Base-by-base conservation (phyloP, 2,113 vertebrate species). In the Morone chrysops region DNA sequence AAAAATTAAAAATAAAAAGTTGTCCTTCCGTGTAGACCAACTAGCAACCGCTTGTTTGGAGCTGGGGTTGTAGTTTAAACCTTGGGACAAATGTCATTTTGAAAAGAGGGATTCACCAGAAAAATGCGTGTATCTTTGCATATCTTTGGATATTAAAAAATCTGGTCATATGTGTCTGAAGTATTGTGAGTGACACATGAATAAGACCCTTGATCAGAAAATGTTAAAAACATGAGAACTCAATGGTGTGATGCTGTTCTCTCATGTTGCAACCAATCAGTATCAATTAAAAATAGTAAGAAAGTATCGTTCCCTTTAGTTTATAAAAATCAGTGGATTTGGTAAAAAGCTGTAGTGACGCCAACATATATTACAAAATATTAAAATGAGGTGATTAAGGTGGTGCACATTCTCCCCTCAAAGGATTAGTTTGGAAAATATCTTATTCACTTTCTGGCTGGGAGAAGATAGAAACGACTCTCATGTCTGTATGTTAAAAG, bases 1-100 rank as follows among this genome's bases (percentile, higher is more conserved):
- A 85, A 83, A 53, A 69, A 63, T 36, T 40, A 85, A 62, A 69
- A 63, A 41, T 40, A 85, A 62, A 43, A 56, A 53, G 36, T 14
- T 61, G 36, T 9, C 22, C 60, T 36, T 38, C 60, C 40, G 22
- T 57, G n/a, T 1, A 18, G 16, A 53, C 61, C 51, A 76, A 38
- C 70, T 53, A 61, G 75, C 12, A 41, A 57, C 47, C 53, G 43
- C 25, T 51, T 63, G 9, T 31, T 71, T 38, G 50, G 20, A 68
- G 50, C 14, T 57, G 56, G 2, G 45, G n/a, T 38, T 65, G 51
- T 2, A 53, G 53, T 25, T 10, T 61, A 14, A 45, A 50, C 17
- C 20, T 4, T 10, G 41, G 56, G 71, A 45, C 1, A 11, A 6
- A 5, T 45, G 38, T 12, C 41, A 70, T n/a, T 71, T 75, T 54